phyloP scores from a whole-genome alignment of 2,113 vertebrate genomes.

The Ceratotherium simum region DNA sequence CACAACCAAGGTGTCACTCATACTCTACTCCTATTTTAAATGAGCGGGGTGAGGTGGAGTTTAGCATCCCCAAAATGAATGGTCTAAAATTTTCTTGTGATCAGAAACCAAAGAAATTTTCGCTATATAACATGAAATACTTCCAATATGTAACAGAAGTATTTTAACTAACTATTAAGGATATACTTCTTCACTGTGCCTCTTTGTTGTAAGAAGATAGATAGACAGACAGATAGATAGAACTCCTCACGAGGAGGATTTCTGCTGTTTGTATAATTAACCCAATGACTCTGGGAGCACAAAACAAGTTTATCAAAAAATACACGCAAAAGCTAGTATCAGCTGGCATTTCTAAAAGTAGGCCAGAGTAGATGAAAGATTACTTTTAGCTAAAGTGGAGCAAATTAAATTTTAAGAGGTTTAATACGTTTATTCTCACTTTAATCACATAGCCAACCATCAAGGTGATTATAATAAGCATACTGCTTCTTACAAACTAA shows the following conservation, averaged over 20 bases:
- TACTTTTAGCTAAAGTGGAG: slow-evolving; percentile 78
- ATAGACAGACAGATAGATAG: background rate
- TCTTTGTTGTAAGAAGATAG: background rate
- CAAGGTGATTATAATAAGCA: slow-evolving; percentile 68
- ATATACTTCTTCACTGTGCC: background rate
- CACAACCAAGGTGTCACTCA: slow-evolving; percentile 9
- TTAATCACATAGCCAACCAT: slow-evolving; percentile 75
- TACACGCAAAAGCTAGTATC: slow-evolving; percentile 73
- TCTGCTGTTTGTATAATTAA: slow-evolving; percentile 64
- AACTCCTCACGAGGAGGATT: background rate
- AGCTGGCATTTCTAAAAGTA: slow-evolving; percentile 75
- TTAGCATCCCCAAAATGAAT: background rate
- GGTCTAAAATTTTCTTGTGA: slow-evolving; percentile 21
- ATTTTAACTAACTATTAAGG: background rate
- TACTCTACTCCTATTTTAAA: background rate
- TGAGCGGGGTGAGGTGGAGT: background rate
- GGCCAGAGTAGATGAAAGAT: slow-evolving; percentile 72
- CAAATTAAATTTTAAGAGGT: slow-evolving; percentile 80
- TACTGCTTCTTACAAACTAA: slow-evolving; percentile 52
- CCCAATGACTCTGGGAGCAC: slow-evolving; percentile 53
- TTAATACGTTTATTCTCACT: slow-evolving; percentile 80
- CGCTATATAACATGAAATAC: slow-evolving; percentile 49
- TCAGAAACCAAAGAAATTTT: slow-evolving; percentile 57
- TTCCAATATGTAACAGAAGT: background rate
- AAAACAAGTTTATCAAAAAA: slow-evolving; percentile 80